Conservation (phyloP, 2,888 invertebrate species). For the Dasysyrphus albostriatus region DNA sequence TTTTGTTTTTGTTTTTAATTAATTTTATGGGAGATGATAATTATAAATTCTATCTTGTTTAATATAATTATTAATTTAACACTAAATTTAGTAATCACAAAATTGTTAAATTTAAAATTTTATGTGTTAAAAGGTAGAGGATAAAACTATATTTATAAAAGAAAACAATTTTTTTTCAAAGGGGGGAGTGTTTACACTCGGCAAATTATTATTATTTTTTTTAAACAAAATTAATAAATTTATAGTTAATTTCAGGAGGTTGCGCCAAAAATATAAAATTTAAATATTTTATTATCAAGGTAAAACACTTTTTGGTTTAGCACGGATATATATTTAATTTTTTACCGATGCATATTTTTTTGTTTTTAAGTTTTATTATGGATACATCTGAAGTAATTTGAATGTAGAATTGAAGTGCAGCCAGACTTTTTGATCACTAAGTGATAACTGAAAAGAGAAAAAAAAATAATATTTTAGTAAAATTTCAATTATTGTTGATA, state of each 20-base stretch:
- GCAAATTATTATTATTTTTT: conserved; percentile 41
- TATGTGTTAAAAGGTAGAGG: conserved; percentile 49
- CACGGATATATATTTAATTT: conserved; percentile 27
- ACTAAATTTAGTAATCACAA: conserved; percentile 75
- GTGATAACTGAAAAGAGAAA: conserved; percentile 60
- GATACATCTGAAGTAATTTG: conserved; percentile 38
- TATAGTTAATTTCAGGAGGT: conserved; percentile 42
- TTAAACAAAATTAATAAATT: conserved; percentile 54
- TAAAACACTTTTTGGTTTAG: conserved; percentile 60
- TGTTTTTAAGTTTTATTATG: conserved; percentile 25
- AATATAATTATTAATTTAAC: conserved; percentile 43
- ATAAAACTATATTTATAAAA: conserved; percentile 39
- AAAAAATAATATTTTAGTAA: not conserved
- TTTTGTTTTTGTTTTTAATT: conserved; percentile 47
- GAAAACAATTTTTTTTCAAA: conserved; percentile 41
- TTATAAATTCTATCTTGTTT: conserved; percentile 49
- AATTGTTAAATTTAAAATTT: conserved; percentile 62
- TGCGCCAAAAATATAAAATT: conserved; percentile 60
- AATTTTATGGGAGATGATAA: conserved; percentile 48
- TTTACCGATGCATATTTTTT: not conserved
- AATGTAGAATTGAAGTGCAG: conserved; percentile 21
- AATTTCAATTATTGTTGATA: not conserved
- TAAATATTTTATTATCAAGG: conserved; percentile 26
- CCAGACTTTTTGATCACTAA: conserved; percentile 58
- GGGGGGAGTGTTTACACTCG: conserved; percentile 64